Conservation (phyloP, 2,888 invertebrate genomes). For the Sesia apiformis region DNA sequence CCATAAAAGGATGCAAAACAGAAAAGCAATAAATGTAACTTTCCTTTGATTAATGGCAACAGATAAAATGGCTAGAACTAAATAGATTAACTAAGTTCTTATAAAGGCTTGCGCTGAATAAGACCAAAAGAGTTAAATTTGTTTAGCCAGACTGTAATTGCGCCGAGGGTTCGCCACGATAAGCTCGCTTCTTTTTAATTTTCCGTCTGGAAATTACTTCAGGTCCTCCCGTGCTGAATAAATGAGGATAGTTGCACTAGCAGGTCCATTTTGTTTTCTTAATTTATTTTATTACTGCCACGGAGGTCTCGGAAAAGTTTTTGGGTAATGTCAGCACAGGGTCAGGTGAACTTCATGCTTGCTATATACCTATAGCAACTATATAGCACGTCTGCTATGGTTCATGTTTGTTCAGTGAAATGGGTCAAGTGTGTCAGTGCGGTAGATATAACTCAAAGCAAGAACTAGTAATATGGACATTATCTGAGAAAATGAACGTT, state of each 20-base stretch:
- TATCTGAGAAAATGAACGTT: no score
- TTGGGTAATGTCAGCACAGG: neutral
- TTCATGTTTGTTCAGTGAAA: no score
- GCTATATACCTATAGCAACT: no score
- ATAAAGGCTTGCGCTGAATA: conserved; percentile 1
- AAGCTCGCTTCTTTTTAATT: conserved; percentile 62
- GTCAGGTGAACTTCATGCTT: no score
- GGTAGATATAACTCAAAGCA: no score
- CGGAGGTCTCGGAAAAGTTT: conserved; percentile 22
- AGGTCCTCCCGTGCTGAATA: conserved; percentile 48
- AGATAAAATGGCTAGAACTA: neutral
- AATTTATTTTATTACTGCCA: conserved; percentile 35
- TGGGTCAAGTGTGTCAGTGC: no score
- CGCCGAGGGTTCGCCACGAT: conserved; percentile 43
- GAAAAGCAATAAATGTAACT: neutral
- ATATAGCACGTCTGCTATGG: no score
- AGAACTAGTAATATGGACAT: no score
- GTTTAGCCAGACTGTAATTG: conserved; percentile 44
- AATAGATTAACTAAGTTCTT: neutral
- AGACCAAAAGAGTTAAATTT: conserved; percentile 23
- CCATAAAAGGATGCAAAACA: no score
- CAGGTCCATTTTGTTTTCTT: conserved; percentile 10
- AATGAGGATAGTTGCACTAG: conserved; percentile 44
- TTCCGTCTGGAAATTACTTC: conserved; percentile 54
- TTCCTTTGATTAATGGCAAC: neutral